Conservation (phyloP, 2,113 vertebrate genomes). For the Nothoprocta pentlandii region DNA sequence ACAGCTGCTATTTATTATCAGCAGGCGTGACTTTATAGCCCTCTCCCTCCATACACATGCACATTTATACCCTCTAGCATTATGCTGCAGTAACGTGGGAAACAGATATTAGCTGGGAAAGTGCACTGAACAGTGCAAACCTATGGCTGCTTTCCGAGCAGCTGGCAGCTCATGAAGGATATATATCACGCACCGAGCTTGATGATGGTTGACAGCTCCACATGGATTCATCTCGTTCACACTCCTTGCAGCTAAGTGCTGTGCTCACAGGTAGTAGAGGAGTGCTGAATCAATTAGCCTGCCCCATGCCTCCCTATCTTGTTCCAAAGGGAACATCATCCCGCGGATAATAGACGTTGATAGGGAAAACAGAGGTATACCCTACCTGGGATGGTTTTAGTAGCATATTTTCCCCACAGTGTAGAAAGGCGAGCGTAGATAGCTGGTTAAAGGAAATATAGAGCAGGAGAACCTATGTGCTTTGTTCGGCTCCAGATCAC, state of each 20-base stretch:
- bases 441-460: background rate
- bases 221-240: conserved; percentile 21
- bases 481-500: background rate
- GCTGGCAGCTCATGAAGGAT: background rate
- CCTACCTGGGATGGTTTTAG: background rate
- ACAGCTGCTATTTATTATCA: background rate
- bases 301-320: background rate
- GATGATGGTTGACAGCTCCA: background rate
- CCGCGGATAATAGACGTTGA: conserved; percentile 14
- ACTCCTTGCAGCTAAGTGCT: conserved; percentile 23
- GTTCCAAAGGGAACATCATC: conserved; percentile 29
- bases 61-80: background rate
- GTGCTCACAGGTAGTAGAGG: background rate
- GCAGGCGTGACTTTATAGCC: background rate
- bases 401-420: background rate
- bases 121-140: background rate
- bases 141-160: background rate
- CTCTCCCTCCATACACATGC: background rate
- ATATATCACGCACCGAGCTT: background rate
- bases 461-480: background rate
- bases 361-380: background rate
- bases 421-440: background rate
- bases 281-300: conserved; percentile 36
- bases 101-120: background rate
- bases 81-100: background rate